These are phyloP conservation scores for Chrysolina oricalcia DNA, from an alignment of 2,888 invertebrate species.

Conservation along the genomic window DNA sequence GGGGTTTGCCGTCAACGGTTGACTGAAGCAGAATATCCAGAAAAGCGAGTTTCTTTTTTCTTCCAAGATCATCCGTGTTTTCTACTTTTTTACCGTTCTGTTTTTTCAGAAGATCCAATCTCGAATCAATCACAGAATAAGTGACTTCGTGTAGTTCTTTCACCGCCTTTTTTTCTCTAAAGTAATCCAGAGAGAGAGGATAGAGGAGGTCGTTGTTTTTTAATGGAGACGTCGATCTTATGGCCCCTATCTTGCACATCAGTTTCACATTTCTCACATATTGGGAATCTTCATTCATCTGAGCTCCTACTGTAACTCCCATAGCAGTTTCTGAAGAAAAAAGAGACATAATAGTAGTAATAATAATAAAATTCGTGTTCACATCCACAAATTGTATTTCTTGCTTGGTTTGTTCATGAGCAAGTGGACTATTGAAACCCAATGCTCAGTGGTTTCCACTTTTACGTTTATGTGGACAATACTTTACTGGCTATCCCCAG, in stretches of 20 bases:
- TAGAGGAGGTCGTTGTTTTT: conserved; percentile 69
- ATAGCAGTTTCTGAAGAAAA: conserved; percentile 85
- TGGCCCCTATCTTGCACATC: conserved; percentile 61
- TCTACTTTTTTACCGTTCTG: background rate
- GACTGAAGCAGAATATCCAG: conserved; percentile 79
- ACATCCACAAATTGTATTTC: too few species aligned
- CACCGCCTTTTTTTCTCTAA: conserved; percentile 68
- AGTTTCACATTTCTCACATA: conserved; percentile 84
- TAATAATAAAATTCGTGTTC: too few species aligned
- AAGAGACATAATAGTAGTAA: background rate
- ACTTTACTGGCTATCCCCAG: too few species aligned
- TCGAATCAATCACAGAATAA: conserved; percentile 41
- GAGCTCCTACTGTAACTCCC: conserved; percentile 84
- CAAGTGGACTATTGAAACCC: too few species aligned
- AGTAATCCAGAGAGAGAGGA: conserved; percentile 76
- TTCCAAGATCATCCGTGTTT: conserved; percentile 68
- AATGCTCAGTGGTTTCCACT: too few species aligned
- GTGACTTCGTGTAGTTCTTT: conserved; percentile 39
- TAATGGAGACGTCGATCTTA: conserved; percentile 69
- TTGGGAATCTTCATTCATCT: conserved; percentile 78
- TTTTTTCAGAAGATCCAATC: conserved; percentile 68
- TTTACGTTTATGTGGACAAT: too few species aligned
- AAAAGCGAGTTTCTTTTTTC: conserved; percentile 78
- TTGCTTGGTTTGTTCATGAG: too few species aligned
- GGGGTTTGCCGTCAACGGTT: conserved; percentile 75